Evolutionary conservation across 2,113 vertebrate species (phyloP), one percentile per base, ranked within the genome.

Genomic region (Antechinus flavipes): DNA sequence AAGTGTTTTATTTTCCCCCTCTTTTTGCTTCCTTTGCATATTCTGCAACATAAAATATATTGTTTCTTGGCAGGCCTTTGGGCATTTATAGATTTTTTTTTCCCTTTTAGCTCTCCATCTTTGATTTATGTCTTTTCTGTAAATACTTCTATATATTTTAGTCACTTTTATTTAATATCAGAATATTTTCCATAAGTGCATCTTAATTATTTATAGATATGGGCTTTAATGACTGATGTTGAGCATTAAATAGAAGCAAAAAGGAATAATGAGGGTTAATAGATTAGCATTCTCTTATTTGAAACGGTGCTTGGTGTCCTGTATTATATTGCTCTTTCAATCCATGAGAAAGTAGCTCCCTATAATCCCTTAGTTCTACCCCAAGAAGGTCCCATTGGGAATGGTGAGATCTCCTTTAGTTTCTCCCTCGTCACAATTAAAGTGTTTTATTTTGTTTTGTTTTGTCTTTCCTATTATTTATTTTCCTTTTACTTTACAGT

Each of bases 21-120:
- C 14, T 52, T 26, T 91, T 93, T 96, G 95, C 94, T 96, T 92
- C 49, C 46, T 11, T 23, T 89, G 95, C 53, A 55, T 95, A 94
- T 96, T 95, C 92, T 95, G 90, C 95, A 58, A 22, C 53, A 26
- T 94, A 91, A 95, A 76, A 96, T 91, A 90, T 91, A 95, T 49
- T 90, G 25, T 58, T 93, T 95, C 93, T 93, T 96, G 94, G 68
- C 90, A 91, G 56, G 50, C 93, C 47, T 16, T 58, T n/a, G 23
- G 6, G n/a, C 89, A 91, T 90, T 90, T 96, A 93, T 93, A 91
- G 95, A 56, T 93, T 95, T 94, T 56, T 94, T 94, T 93, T 89
- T 10, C 10, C 10, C 54, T 94, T 94, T 93, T 84, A n/a, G n/a
- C 19, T 90, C 2, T 94, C 19, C 96, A 95, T 93, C 23, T 96